Conservation (phyloP, 1,140 invertebrate genomes). For the Diachasma alloeum region DNA sequence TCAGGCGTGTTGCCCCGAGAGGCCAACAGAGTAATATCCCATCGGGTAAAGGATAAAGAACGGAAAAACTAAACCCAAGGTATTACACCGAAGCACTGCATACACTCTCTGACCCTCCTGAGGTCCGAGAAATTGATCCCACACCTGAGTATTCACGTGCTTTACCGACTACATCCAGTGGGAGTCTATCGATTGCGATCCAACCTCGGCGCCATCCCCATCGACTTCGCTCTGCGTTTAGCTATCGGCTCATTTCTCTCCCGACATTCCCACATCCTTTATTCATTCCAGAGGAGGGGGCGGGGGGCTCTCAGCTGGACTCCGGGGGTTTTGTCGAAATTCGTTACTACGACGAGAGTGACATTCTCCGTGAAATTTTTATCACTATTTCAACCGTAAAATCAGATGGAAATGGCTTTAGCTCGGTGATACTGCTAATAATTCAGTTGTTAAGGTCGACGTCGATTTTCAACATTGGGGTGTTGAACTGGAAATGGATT, state of each 20-base stretch:
- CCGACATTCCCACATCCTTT: neutral
- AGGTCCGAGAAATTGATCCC: conserved; percentile 15
- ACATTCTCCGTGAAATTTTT: neutral
- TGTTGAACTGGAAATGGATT: too few species aligned
- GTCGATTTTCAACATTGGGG: too few species aligned
- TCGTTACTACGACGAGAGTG: neutral
- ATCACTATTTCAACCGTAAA: neutral
- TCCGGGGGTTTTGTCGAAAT: neutral
- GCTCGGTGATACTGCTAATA: neutral
- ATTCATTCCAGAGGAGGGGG: neutral
- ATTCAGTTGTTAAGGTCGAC: neutral
- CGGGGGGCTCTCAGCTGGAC: neutral
- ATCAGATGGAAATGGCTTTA: neutral
- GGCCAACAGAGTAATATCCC: conserved; percentile 31
- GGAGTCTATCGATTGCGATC: conserved; percentile 48
- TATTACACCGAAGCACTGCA: neutral
- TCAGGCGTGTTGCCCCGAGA: conserved; percentile 22
- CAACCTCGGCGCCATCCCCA: conserved; percentile 19
- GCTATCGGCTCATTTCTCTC: neutral
- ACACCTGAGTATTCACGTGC: conserved; percentile 26
- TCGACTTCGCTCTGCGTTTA: neutral
- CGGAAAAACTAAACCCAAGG: neutral
- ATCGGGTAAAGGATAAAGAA: neutral
- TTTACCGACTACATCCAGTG: conserved; percentile 41
- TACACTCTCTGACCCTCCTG: neutral